A percentile compares a stretch with the other conserved stretches of the same genome.
These are phyloP conservation scores for Lepus oiostolus DNA, from an alignment of 2,797 vertebrate genomes.

Conservation along the genomic window DNA sequence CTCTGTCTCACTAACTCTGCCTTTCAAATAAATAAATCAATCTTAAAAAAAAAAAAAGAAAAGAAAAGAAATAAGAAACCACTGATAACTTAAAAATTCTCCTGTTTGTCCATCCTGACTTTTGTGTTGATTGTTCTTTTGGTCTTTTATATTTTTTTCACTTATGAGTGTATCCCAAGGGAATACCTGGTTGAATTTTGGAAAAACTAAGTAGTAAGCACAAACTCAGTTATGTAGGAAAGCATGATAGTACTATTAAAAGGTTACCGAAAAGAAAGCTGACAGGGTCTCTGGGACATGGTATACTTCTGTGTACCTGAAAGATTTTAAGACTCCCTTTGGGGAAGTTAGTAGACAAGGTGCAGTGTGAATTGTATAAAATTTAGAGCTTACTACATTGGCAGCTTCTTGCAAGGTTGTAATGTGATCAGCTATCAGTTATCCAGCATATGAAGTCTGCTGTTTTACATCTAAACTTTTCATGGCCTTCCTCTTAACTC, in stretches of 20 bases:
- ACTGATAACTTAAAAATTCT: neutral
- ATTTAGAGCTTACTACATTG: neutral
- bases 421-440: neutral
- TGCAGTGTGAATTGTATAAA: neutral
- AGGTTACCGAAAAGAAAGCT: neutral
- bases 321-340: neutral
- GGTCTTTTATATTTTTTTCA: constrained; percentile 11
- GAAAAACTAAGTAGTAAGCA: constrained; percentile 17
- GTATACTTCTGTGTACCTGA: neutral
- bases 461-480: neutral
- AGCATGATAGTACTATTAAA: neutral
- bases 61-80: neutral
- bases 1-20: too few species aligned
- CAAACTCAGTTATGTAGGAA: neutral
- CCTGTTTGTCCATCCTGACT: neutral
- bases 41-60: too few species aligned
- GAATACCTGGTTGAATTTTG: constrained; percentile 10
- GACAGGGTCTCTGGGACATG: neutral
- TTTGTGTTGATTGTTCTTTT: constrained; percentile 34
- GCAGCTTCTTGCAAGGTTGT: neutral
- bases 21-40: too few species aligned
- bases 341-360: neutral
- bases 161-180: neutral
- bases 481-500: neutral
- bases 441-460: neutral